Evolutionary conservation across 1,140 invertebrate genomes (phyloP).

Genomic region (Tetramorium alpestre): DNA sequence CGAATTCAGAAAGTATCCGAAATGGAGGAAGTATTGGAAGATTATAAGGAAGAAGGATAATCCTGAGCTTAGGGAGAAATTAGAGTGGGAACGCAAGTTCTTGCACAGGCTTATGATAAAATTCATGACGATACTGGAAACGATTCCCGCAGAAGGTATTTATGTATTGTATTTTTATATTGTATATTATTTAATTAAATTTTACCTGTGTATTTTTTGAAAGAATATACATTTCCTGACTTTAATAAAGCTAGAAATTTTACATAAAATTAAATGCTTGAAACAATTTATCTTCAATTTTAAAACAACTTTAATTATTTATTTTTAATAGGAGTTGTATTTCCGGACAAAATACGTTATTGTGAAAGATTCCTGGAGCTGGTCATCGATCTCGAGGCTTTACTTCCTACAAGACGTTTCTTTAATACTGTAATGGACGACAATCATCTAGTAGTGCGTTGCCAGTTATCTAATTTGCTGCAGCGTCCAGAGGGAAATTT

Average conservation of each 20-base stretch:
- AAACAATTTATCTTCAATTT: constrained; percentile 41
- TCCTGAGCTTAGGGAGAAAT: constrained; percentile 89
- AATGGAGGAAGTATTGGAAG: constrained; percentile 97
- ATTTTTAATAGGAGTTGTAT: constrained; percentile 84
- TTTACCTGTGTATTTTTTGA: constrained; percentile 52
- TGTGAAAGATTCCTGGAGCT: constrained; percentile 98
- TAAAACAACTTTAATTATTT: neutral
- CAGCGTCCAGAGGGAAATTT: constrained; percentile 94
- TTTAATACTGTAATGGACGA: constrained; percentile 99
- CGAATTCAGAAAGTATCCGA: constrained; percentile 94
- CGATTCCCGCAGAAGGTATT: constrained; percentile 89
- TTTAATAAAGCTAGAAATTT: neutral
- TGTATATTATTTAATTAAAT: constrained; percentile 42
- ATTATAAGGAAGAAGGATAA: constrained; percentile 95
- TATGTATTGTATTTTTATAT: constrained; percentile 49
- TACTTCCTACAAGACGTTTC: constrained; percentile 97
- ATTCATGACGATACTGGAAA: constrained; percentile 94
- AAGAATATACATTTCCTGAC: constrained; percentile 76
- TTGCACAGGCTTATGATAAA: constrained; percentile 95
- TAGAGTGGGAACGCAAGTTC: constrained; percentile 96
- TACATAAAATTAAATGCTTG: constrained; percentile 12
- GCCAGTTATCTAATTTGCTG: constrained; percentile 92
- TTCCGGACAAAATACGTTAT: constrained; percentile 90
- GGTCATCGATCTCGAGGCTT: constrained; percentile 97
- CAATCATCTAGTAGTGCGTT: constrained; percentile 96